Percentiles rank a stretch among this genome's conserved stretches.
Evolutionary conservation across 2,113 vertebrate species (phyloP).

Genomic region (Speoplatyrhinus poulsoni): DNA sequence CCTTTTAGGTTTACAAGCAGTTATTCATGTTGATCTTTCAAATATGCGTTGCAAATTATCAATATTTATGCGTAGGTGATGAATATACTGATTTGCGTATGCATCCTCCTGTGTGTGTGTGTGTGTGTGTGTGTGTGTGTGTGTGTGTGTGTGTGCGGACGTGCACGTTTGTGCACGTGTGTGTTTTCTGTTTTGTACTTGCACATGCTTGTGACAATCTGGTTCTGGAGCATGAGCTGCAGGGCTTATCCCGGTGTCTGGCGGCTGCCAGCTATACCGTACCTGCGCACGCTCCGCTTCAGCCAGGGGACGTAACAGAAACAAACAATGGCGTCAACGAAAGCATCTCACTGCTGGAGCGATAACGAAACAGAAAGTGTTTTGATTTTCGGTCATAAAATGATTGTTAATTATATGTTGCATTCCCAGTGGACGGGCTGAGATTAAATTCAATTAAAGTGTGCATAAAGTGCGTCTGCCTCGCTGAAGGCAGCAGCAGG

Average conservation of each 20-base stretch:
- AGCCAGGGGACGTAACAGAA: too few species aligned
- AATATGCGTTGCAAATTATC: constrained; percentile 54
- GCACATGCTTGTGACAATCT: not conserved
- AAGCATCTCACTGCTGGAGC: too few species aligned
- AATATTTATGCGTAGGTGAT: constrained; percentile 66
- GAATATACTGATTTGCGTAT: constrained; percentile 64
- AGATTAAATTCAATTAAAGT: constrained; percentile 82
- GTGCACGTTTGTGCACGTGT: constrained; percentile 1
- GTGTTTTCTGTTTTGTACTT: not conserved
- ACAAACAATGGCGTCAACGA: too few species aligned
- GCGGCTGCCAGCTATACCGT: too few species aligned
- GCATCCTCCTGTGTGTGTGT: constrained; percentile 44
- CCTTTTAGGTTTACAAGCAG: constrained; percentile 37
- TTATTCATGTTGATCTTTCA: constrained; percentile 57
- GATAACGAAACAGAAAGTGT: too few species aligned
- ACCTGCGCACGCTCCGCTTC: too few species aligned
- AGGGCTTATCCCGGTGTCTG: constrained; percentile 25
- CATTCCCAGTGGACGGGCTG: constrained; percentile 73
- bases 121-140: constrained; percentile 21
- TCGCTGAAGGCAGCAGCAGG: constrained; percentile 2
- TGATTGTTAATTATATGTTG: constrained; percentile 77
- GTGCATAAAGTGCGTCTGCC: constrained; percentile 68
- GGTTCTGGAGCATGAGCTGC: not conserved
- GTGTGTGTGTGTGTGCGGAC: constrained; percentile 21
- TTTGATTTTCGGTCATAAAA: constrained; percentile 53